These are phyloP conservation scores for Lepilemur ruficaudatus DNA, from an alignment of 2,797 vertebrate genomes.

Conservation along the genomic window DNA sequence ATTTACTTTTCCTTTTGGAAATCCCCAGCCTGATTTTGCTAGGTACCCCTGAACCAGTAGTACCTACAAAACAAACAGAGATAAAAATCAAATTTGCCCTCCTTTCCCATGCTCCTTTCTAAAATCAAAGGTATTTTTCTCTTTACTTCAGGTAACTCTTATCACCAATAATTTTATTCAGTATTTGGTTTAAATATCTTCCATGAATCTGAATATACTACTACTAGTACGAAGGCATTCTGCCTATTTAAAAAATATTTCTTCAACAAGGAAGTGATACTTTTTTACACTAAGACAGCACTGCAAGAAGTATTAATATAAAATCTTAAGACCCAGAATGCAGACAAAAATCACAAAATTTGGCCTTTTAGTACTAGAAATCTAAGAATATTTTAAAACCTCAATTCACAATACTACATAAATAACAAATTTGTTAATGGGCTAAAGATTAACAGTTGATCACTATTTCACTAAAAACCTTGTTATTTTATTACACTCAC, in stretches of 20 bases:
- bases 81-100: background rate
- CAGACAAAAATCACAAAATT: background rate
- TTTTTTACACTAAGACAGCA: background rate
- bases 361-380: background rate
- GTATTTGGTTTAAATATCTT: background rate
- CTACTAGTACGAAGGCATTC: background rate
- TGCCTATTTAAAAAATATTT: background rate
- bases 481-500: constrained; percentile 85
- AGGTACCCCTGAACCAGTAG: constrained; percentile 98
- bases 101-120: background rate
- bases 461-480: background rate
- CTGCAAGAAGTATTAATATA: background rate
- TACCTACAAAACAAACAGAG: constrained; percentile 84
- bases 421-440: background rate
- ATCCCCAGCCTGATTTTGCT: constrained; percentile 98
- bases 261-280: background rate
- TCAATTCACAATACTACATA: background rate
- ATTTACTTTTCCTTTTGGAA: constrained; percentile 99
- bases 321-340: constrained; percentile 17
- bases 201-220: background rate
- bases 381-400: background rate
- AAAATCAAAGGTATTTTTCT: background rate
- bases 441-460: background rate
- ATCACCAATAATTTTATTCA: background rate
- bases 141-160: background rate